Percentiles rank a stretch among this genome's conserved stretches.
Evolutionary conservation across 64 coral and sea anemone genomes (phyloP).

Genomic region (Exaiptasia diaphana): DNA sequence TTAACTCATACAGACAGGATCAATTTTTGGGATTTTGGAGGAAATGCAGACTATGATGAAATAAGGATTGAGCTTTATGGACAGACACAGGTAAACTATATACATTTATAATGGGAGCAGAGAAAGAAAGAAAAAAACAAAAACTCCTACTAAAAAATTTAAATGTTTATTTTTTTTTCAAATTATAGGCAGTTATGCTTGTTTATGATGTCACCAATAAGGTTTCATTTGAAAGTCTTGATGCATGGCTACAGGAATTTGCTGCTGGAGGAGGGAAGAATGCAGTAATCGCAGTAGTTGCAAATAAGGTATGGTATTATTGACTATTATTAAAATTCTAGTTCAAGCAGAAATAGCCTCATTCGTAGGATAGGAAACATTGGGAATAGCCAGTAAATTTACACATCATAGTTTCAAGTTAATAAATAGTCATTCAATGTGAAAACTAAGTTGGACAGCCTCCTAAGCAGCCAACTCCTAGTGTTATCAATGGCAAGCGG

Average conservation of each 20-base stretch:
- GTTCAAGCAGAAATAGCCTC: no score
- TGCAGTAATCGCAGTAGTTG: conserved; percentile 84
- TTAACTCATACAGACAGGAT: conserved; percentile 62
- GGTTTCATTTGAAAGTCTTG: conserved; percentile 81
- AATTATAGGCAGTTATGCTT: conserved; percentile 82
- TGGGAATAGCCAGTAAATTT: background rate
- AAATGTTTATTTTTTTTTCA: no score
- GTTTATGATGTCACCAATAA: conserved; percentile 92
- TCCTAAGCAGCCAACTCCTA: no score
- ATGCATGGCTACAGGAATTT: conserved; percentile 86
- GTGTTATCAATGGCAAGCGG: no score
- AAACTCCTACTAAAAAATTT: background rate
- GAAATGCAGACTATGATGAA: conserved; percentile 85
- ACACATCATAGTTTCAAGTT: background rate
- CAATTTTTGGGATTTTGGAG: conserved; percentile 99
- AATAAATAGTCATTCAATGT: no score
- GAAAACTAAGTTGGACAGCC: no score
- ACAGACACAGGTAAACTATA: conserved; percentile 80
- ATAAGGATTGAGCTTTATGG: conserved; percentile 89
- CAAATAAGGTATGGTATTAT: conserved; percentile 74
- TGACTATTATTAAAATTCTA: background rate
- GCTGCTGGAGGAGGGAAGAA: conserved; percentile 73
- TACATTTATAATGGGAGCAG: no score
- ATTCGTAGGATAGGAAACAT: background rate
- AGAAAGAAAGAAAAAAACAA: background rate